Evolutionary conservation across 2,888 invertebrate species (phyloP).

Genomic region (Lasioglossum zephyrum): DNA sequence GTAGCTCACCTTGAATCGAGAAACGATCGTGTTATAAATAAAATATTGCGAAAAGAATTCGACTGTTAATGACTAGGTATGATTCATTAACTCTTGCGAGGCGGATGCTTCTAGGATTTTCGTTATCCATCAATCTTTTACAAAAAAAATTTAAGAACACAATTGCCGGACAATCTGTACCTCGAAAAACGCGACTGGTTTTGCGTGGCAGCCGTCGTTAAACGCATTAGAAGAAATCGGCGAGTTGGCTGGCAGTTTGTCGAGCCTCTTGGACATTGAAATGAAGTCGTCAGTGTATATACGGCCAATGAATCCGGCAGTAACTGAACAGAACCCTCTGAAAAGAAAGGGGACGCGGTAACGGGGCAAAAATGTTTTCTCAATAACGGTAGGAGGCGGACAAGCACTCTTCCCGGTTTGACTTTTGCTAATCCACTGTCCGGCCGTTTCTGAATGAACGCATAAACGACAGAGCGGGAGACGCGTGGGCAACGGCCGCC

Average conservation of each 20-base stretch:
- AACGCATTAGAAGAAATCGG: slow-evolving; percentile 27
- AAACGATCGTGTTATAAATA: not conserved
- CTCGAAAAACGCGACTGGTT: not conserved
- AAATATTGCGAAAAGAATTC: not conserved
- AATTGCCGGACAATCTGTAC: too few relatives aligned
- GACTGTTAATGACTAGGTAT: not conserved
- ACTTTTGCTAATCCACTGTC: slow-evolving; percentile 63
- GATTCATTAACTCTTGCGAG: not conserved
- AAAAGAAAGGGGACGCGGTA: not conserved
- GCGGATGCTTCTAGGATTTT: not conserved
- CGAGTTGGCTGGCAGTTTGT: slow-evolving; percentile 44
- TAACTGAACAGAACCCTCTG: slow-evolving; percentile 23
- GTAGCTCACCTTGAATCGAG: not conserved
- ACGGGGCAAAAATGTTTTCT: not conserved
- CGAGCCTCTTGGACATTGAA: slow-evolving; percentile 41
- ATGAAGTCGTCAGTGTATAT: slow-evolving; percentile 57
- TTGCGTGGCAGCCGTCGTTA: not conserved
- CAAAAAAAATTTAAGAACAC: not conserved
- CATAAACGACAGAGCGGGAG: slow-evolving; percentile 60
- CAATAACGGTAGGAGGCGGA: slow-evolving; percentile 29
- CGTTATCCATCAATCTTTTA: not conserved
- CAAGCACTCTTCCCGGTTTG: slow-evolving; percentile 44
- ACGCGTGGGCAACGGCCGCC: slow-evolving; percentile 58
- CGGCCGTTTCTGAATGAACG: slow-evolving; percentile 63
- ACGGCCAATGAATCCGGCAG: slow-evolving; percentile 41